Evolutionary conservation across 2,888 invertebrate species (phyloP).

Genomic region (Leptinotarsa peninsularis): DNA sequence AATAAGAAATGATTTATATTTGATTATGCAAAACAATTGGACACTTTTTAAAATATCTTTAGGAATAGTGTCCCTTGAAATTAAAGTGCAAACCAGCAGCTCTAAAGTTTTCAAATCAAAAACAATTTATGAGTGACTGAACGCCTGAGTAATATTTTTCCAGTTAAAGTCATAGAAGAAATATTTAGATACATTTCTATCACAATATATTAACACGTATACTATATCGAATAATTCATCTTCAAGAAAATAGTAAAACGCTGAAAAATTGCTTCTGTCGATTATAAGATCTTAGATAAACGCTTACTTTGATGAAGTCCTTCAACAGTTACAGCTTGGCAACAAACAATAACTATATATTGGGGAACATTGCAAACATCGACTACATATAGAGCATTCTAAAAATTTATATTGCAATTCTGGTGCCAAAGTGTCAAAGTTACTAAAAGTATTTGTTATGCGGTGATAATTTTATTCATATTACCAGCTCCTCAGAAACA

Average conservation of each 20-base stretch:
- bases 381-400: slow-evolving; percentile 62
- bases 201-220: slow-evolving; percentile 62
- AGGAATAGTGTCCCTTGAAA: background rate
- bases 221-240: slow-evolving; percentile 52
- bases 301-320: slow-evolving; percentile 55
- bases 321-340: slow-evolving; percentile 50
- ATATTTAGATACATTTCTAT: slow-evolving; percentile 66
- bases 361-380: slow-evolving; percentile 65
- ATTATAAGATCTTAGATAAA: slow-evolving; percentile 61
- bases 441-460: slow-evolving; percentile 60
- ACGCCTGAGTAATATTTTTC: slow-evolving; percentile 63
- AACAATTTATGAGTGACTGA: slow-evolving; percentile 60
- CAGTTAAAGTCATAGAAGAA: slow-evolving; percentile 60
- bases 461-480: slow-evolving; percentile 53
- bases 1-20: slow-evolving; percentile 45
- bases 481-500: slow-evolving; percentile 34
- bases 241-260: slow-evolving; percentile 51
- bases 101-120: slow-evolving; percentile 58
- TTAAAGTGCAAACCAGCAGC: slow-evolving; percentile 58
- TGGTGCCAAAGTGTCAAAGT: slow-evolving; percentile 66
- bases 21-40: background rate
- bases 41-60: background rate
- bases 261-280: slow-evolving; percentile 61
- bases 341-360: slow-evolving; percentile 51
- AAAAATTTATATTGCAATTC: slow-evolving; percentile 63